Evolutionary conservation across 2,797 vertebrate species (phyloP).

Genomic region (Eptatretus atami): DNA sequence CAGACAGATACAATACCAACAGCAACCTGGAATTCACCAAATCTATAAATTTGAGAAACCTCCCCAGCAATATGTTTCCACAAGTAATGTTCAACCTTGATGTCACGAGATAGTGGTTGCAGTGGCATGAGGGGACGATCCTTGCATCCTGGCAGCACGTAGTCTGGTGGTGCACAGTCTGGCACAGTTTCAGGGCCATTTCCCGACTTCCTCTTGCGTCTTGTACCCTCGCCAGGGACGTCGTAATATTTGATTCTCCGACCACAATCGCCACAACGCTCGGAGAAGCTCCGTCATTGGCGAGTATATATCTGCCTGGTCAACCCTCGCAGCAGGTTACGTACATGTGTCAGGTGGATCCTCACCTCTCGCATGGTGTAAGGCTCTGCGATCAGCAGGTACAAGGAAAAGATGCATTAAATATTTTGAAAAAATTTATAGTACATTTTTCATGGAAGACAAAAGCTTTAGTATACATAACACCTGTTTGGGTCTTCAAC

Average conservation of each 20-base stretch:
- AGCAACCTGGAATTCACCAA: too few relatives aligned
- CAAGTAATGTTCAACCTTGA: conserved; percentile 31
- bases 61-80: too few relatives aligned
- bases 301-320: conserved; percentile 86
- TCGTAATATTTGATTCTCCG: background rate
- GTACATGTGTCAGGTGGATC: conserved; percentile 83
- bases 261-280: too few relatives aligned
- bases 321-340: conserved; percentile 83
- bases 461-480: too few relatives aligned
- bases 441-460: too few relatives aligned
- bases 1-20: too few relatives aligned
- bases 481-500: too few relatives aligned
- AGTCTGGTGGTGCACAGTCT: conserved; percentile 85
- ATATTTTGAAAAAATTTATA: too few relatives aligned
- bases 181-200: conserved; percentile 54
- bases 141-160: conserved; percentile 81
- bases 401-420: too few relatives aligned
- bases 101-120: conserved; percentile 89
- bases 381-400: conserved; percentile 26
- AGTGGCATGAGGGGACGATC: conserved; percentile 62
- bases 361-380: conserved; percentile 92
- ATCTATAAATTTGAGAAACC: too few relatives aligned
- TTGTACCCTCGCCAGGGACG: conserved; percentile 36
- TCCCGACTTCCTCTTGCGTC: conserved; percentile 42
- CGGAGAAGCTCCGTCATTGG: conserved; percentile 71